phyloP scores from a whole-genome alignment of 2,113 vertebrate species.

The Otis tarda region DNA sequence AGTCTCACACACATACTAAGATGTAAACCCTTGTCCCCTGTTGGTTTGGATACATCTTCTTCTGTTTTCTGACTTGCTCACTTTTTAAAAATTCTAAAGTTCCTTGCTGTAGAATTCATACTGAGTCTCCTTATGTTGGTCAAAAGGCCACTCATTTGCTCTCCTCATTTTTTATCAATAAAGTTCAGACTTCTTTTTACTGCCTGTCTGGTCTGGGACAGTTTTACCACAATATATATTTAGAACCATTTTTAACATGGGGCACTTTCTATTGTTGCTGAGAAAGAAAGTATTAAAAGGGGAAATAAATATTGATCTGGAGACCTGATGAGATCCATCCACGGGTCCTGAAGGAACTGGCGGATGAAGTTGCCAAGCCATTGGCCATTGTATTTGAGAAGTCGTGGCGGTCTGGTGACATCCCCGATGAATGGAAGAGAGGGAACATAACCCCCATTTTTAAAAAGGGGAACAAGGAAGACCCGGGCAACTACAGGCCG shows the following conservation, averaged over 20 bases:
- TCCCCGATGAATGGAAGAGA: too few species aligned
- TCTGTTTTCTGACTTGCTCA: background rate
- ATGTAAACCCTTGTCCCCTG: background rate
- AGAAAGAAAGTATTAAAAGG: background rate
- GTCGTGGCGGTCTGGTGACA: too few species aligned
- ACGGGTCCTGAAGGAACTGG: too few species aligned
- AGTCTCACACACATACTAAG: background rate
- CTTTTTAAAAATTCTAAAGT: background rate
- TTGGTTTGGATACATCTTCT: background rate
- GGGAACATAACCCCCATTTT: too few species aligned
- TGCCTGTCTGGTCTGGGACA: background rate
- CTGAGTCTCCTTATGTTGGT: background rate
- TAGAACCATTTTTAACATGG: background rate
- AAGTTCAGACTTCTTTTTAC: background rate
- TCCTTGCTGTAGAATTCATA: background rate
- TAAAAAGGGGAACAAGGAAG: too few species aligned
- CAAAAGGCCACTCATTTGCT: background rate
- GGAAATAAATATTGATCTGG: background rate
- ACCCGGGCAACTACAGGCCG: too few species aligned
- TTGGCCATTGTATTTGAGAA: too few species aligned
- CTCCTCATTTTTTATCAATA: background rate
- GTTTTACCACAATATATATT: background rate
- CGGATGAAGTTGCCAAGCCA: too few species aligned
- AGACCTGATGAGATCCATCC: too few species aligned
- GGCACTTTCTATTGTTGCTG: background rate